Evolutionary conservation across 2,797 vertebrate genomes (phyloP).

Genomic region (Onychomys torridus): DNA sequence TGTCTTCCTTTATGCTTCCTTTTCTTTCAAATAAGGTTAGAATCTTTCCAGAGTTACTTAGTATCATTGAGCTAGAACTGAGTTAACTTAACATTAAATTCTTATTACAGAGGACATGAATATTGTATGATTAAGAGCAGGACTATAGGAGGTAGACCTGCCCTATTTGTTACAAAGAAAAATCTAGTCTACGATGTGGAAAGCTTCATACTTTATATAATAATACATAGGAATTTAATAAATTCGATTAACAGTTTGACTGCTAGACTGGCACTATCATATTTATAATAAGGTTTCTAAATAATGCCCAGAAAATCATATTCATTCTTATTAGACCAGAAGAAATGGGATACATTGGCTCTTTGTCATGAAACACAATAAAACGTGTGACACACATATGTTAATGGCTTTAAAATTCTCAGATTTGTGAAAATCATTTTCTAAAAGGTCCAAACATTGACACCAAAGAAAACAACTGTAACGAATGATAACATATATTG

Average conservation of each 20-base stretch:
- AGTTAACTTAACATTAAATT: constrained; percentile 32
- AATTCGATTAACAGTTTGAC: not conserved
- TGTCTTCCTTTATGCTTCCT: not conserved
- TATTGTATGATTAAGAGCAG: not conserved
- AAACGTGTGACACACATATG: not conserved
- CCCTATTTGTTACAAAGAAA: constrained; percentile 1
- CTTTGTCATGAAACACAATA: not conserved
- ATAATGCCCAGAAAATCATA: not conserved
- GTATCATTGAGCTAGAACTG: not conserved
- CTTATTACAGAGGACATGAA: constrained; percentile 30
- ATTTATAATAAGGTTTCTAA: constrained; percentile 38
- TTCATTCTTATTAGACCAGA: not conserved
- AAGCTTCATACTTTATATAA: constrained; percentile 34
- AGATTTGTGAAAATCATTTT: constrained; percentile 21
- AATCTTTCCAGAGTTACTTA: not conserved
- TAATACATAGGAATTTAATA: not conserved
- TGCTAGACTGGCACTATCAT: constrained; percentile 3
- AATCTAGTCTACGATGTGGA: not conserved
- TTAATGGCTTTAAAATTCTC: not conserved
- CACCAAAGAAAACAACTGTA: not conserved
- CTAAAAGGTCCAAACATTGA: constrained; percentile 17
- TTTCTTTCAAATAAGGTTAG: constrained; percentile 40
- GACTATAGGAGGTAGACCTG: not conserved
- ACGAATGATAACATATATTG: constrained; percentile 35
- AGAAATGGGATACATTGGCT: not conserved